Conservation (phyloP, 2,797 vertebrate genomes). For the Epinephelus coioides region DNA sequence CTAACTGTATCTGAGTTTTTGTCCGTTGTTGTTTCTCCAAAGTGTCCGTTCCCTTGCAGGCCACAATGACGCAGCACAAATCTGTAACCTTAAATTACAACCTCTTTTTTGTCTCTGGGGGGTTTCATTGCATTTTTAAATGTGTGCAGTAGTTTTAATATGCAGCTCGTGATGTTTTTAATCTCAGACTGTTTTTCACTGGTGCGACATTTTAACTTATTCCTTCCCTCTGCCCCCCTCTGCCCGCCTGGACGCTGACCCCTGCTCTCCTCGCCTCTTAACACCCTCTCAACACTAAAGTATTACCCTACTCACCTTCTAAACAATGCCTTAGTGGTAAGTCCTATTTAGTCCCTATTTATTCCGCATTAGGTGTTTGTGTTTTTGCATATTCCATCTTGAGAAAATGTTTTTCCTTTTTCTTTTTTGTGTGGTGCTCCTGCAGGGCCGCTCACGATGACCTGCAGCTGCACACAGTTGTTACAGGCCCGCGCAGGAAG, state of each 20-base stretch:
- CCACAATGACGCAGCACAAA: constrained; percentile 42
- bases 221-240: constrained; percentile 84
- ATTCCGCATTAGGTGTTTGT: constrained; percentile 78
- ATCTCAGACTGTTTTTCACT: constrained; percentile 71
- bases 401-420: constrained; percentile 31
- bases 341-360: constrained; percentile 81
- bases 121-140: constrained; percentile 49
- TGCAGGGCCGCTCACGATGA: constrained; percentile 40
- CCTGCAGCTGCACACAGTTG: constrained; percentile 29
- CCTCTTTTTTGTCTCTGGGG: too few species aligned
- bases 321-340: constrained; percentile 89
- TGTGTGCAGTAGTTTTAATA: constrained; percentile 57
- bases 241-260: constrained; percentile 85
- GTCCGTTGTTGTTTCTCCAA: background rate
- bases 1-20: background rate
- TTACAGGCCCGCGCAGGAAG: constrained; percentile 12
- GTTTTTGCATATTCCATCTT: constrained; percentile 50
- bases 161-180: constrained; percentile 74
- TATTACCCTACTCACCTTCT: constrained; percentile 87
- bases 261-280: constrained; percentile 83
- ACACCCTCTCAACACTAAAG: constrained; percentile 85
- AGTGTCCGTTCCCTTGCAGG: constrained; percentile 15
- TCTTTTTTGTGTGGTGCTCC: constrained; percentile 22
- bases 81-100: background rate
- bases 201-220: constrained; percentile 82